Conservation (phyloP, 92 coral and sea anemone genomes). For the Bergia sp. region DNA sequence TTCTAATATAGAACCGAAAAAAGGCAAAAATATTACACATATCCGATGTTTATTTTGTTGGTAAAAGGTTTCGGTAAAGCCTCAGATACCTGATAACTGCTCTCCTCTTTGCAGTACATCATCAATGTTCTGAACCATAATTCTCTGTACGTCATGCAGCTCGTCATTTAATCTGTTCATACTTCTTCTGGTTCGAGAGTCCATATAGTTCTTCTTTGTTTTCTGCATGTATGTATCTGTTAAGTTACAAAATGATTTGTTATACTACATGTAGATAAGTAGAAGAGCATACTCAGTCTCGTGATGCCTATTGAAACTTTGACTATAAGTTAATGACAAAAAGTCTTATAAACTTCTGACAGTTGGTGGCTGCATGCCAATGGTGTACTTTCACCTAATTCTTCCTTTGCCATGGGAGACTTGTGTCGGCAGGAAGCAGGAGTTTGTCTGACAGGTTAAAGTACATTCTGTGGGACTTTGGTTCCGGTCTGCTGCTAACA, state of each 20-base stretch:
- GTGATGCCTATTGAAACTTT: too few relatives aligned
- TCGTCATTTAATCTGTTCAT: conserved; percentile 96
- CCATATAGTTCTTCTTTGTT: conserved; percentile 94
- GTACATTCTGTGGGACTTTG: too few relatives aligned
- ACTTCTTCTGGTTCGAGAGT: conserved; percentile 93
- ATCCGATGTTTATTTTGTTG: neutral
- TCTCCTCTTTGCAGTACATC: conserved; percentile 99
- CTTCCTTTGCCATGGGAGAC: too few relatives aligned
- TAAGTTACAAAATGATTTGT: neutral
- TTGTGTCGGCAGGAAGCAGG: too few relatives aligned
- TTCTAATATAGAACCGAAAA: neutral
- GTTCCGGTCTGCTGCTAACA: too few relatives aligned
- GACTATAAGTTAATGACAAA: too few relatives aligned
- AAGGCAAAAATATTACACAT: neutral
- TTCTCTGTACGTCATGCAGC: conserved; percentile 96
- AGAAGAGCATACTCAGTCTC: too few relatives aligned
- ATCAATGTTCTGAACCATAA: conserved; percentile 99
- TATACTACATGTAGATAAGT: too few relatives aligned
- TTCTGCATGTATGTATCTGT: conserved; percentile 96
- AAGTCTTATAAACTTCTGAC: too few relatives aligned
- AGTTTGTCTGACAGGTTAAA: too few relatives aligned
- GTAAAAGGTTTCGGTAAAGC: neutral
- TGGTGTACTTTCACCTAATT: too few relatives aligned
- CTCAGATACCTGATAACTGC: conserved; percentile 82
- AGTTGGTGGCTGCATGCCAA: too few relatives aligned